Evolutionary conservation across 2,113 vertebrate species (phyloP).

Genomic region (Daphoenositta chrysoptera): DNA sequence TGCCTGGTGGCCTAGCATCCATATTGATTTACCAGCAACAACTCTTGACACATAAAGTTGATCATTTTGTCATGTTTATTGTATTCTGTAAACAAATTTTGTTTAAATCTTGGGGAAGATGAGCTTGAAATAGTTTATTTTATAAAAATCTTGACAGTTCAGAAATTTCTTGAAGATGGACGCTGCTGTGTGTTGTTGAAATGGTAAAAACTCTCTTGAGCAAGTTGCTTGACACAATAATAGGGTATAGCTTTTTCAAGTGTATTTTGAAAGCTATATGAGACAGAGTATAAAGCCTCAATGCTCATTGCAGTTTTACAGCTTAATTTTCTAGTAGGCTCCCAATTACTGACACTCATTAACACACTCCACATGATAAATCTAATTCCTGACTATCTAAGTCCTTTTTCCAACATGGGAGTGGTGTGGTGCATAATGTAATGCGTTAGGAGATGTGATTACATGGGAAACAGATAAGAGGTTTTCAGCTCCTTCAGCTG

Average conservation of each 20-base stretch:
- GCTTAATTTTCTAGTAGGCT: background rate
- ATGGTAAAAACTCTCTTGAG: background rate
- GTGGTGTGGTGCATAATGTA: background rate
- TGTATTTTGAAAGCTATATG: background rate
- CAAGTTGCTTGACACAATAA: background rate
- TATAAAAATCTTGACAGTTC: background rate
- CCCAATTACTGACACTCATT: background rate
- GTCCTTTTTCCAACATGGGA: background rate
- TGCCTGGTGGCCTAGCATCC: background rate
- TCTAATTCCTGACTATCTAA: background rate
- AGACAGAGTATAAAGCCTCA: background rate
- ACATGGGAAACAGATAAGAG: background rate
- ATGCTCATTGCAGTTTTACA: background rate
- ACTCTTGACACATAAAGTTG: background rate
- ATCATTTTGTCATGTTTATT: background rate
- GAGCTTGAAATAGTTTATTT: background rate
- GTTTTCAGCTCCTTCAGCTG: background rate
- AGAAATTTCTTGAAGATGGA: background rate
- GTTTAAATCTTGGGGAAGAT: background rate
- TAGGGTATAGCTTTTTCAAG: background rate
- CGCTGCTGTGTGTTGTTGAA: background rate
- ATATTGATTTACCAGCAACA: constrained; percentile 8
- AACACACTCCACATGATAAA: background rate
- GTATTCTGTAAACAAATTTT: background rate
- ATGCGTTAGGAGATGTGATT: background rate